A percentile compares a stretch with the other conserved stretches of the same genome.
Conservation (phyloP, 2,888 invertebrate genomes). For the Monoplex corrugatus region DNA sequence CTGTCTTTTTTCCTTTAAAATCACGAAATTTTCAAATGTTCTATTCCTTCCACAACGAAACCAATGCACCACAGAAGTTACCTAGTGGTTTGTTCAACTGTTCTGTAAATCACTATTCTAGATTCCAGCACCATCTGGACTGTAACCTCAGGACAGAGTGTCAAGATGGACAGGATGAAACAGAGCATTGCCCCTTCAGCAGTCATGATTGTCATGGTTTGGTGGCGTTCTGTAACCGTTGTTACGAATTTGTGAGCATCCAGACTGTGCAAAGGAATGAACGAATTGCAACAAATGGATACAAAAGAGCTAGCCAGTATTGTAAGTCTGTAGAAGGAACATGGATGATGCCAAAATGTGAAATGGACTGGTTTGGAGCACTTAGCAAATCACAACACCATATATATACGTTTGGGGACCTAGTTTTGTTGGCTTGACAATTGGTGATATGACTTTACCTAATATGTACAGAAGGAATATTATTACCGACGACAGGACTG, state of each 20-base stretch:
- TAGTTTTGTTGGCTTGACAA: not conserved
- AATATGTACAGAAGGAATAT: not conserved
- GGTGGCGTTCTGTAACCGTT: not conserved
- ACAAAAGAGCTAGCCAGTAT: no score
- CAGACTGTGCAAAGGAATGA: no score
- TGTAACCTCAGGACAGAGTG: constrained; percentile 41
- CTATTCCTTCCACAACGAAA: not conserved
- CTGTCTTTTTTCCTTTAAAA: not conserved
- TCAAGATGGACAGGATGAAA: constrained; percentile 39
- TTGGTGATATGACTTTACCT: not conserved
- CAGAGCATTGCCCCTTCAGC: constrained; percentile 29
- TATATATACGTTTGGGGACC: no score
- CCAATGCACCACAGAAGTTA: not conserved
- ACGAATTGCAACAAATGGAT: no score
- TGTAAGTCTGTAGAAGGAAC: not conserved
- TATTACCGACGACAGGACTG: not conserved
- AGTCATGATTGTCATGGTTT: not conserved
- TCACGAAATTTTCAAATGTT: constrained; percentile 5
- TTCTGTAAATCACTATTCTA: constrained; percentile 25
- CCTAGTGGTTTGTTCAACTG: constrained; percentile 24
- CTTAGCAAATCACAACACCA: not conserved
- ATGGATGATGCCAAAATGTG: not conserved
- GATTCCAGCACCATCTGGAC: constrained; percentile 38
- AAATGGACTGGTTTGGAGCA: not conserved
- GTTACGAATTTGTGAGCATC: not conserved